Base-by-base conservation (phyloP, 2,113 vertebrate species). In the Chloropsis cyanopogon region DNA sequence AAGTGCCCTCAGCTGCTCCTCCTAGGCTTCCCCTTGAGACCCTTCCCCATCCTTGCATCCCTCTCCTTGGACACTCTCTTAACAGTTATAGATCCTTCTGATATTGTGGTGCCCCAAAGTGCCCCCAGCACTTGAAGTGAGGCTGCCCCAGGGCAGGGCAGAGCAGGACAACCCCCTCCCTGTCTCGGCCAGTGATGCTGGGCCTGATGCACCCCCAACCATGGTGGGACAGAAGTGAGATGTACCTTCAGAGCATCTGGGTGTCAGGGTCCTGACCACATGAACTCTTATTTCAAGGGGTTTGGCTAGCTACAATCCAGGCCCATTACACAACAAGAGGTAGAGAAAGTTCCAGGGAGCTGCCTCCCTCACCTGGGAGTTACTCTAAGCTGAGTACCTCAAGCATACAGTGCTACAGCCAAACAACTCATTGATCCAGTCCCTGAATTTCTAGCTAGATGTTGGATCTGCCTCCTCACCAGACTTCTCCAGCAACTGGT, bases 141-240 rank as follows among this genome's bases (percentile, higher is more conserved):
- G 46, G 47, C 46, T 0, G 2, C 22, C 31, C 26, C 37, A 50
- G 21, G 12, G 28, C 28, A 78, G 47, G 26, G 31, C 50, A 81
- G 50, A 37, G 26, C 0, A 0, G 14, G 59, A 73, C 31, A 66
- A 75, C 59, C 23, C 49, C 20, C 26, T 46, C 59, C 37, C 15
- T 65, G 6, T 4, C 37, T 21, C 1, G 0, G 68, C 26, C 46
- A 50, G 37, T 10, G 21, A 41, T 66, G 69, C 44, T 52, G 68
- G 22, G 12, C 52, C 31, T 0, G 1, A 31, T 37, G 37, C 37
- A 37, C 7, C 11, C 31, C 26, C 2, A 4, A 11, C 18, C 2
- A 3, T 4, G 53, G 60, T 29, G 33, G 46, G 53, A 50, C 11
- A 80, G 7, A 42, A 60, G 39, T 25, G 23, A 35, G 59, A 39